A percentile compares a stretch with the other conserved stretches of the same genome.
phyloP scores from a whole-genome alignment of 1,140 invertebrate species.

The Thalassaphorura encarpata region DNA sequence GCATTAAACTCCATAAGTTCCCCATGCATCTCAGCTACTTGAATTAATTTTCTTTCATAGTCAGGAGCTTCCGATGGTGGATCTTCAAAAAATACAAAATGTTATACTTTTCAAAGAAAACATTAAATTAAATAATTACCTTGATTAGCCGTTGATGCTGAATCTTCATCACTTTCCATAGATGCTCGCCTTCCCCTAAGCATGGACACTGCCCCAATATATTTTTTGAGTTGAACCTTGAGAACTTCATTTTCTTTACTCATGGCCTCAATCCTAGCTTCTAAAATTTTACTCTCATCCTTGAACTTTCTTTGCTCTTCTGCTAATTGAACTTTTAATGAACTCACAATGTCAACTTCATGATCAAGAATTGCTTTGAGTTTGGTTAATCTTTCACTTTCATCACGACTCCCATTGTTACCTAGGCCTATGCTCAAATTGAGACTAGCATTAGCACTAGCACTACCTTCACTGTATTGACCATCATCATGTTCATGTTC shows the following conservation, averaged over 20 bases:
- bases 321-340: constrained; percentile 39
- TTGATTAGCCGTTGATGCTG: constrained; percentile 11
- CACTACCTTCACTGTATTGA: neutral
- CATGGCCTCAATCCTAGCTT: constrained; percentile 39
- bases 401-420: neutral
- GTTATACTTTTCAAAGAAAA: neutral
- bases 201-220: constrained; percentile 79
- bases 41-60: constrained; percentile 77
- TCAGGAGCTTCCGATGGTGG: constrained; percentile 57
- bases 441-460: neutral
- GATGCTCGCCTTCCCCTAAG: constrained; percentile 47
- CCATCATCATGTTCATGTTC: neutral
- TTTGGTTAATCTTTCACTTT: constrained; percentile 28
- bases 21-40: constrained; percentile 92
- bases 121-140: no score
- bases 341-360: constrained; percentile 40
- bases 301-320: constrained; percentile 39
- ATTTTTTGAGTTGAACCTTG: constrained; percentile 74
- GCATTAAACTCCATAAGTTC: constrained; percentile 91
- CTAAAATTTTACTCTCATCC: constrained; percentile 36
- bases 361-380: constrained; percentile 39
- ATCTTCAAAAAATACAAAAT: constrained; percentile 8
- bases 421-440: neutral
- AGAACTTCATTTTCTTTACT: constrained; percentile 73
- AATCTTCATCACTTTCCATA: neutral